Conservation (phyloP, 2,113 vertebrate species). For the Reinhardtius hippoglossoides region DNA sequence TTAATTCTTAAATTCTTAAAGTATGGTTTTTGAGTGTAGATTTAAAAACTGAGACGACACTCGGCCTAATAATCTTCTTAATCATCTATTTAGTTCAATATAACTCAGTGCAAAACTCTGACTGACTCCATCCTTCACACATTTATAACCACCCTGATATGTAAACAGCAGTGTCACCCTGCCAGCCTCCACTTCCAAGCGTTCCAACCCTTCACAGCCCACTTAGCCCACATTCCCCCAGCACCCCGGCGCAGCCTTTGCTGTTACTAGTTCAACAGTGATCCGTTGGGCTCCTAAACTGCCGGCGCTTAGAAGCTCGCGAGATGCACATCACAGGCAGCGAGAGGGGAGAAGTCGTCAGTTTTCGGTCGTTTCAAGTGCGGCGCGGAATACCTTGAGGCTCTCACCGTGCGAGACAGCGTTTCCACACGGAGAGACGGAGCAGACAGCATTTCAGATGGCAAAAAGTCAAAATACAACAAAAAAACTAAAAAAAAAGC, state of each 20-base stretch:
- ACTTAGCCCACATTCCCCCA: constrained; percentile 58
- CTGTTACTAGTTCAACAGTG: constrained; percentile 51
- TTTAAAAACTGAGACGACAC: neutral
- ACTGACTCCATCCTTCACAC: constrained; percentile 35
- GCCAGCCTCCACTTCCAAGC: constrained; percentile 38
- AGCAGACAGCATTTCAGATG: constrained; percentile 18
- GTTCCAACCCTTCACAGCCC: constrained; percentile 56
- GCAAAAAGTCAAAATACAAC: constrained; percentile 31
- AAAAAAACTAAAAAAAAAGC: constrained; percentile 12
- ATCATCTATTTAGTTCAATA: constrained; percentile 11
- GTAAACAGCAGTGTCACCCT: constrained; percentile 46
- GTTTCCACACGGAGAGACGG: constrained; percentile 43
- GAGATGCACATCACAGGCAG: constrained; percentile 61
- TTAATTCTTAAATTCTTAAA: neutral
- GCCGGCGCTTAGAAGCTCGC: constrained; percentile 43
- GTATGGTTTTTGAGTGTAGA: no score
- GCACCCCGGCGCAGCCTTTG: constrained; percentile 49
- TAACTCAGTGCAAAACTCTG: constrained; percentile 11
- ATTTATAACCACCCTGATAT: constrained; percentile 45
- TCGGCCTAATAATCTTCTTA: constrained; percentile 5
- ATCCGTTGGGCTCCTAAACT: constrained; percentile 53
- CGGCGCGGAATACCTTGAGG: constrained; percentile 56
- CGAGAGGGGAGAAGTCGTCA: constrained; percentile 41
- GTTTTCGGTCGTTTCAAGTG: constrained; percentile 58
- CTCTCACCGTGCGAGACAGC: constrained; percentile 35